Evolutionary conservation across 2,888 invertebrate species (phyloP).

Genomic region (Ypsolopha sequella): DNA sequence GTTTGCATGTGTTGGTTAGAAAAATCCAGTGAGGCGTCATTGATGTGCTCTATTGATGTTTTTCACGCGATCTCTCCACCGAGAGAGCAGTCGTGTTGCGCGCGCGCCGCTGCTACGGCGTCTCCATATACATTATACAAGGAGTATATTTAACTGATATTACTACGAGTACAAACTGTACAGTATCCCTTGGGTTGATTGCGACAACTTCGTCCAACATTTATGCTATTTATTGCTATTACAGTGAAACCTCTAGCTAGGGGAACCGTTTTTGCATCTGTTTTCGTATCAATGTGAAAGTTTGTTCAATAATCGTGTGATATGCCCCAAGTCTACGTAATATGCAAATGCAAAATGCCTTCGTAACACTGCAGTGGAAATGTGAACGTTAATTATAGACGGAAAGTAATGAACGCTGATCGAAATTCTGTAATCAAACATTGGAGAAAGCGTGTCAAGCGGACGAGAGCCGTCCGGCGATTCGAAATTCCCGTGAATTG

Average conservation of each 20-base stretch:
- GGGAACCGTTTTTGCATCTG: not conserved
- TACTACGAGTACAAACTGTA: not conserved
- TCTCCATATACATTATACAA: conserved; percentile 17
- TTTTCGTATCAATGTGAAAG: not conserved
- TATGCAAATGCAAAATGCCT: not conserved
- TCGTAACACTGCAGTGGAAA: not conserved
- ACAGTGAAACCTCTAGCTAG: not conserved
- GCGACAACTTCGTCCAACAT: not conserved
- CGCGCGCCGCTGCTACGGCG: conserved; percentile 40
- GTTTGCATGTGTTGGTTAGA: too few relatives aligned
- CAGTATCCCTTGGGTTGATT: not conserved
- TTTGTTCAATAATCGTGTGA: not conserved
- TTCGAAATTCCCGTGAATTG: conserved; percentile 8
- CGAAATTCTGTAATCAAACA: not conserved
- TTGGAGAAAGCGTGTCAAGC: conserved; percentile 1
- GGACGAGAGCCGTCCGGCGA: conserved; percentile 15
- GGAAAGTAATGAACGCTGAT: not conserved
- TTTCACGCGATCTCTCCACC: conserved; percentile 67
- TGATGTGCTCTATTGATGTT: conserved; percentile 51
- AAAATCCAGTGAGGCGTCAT: conserved; percentile 18
- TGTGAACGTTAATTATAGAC: not conserved
- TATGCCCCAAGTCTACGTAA: not conserved
- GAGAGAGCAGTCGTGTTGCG: conserved; percentile 55
- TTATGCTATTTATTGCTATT: not conserved
- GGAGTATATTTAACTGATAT: not conserved